Evolutionary conservation across 2,797 vertebrate species (phyloP).

Genomic region (Lophotriccus pileatus): DNA sequence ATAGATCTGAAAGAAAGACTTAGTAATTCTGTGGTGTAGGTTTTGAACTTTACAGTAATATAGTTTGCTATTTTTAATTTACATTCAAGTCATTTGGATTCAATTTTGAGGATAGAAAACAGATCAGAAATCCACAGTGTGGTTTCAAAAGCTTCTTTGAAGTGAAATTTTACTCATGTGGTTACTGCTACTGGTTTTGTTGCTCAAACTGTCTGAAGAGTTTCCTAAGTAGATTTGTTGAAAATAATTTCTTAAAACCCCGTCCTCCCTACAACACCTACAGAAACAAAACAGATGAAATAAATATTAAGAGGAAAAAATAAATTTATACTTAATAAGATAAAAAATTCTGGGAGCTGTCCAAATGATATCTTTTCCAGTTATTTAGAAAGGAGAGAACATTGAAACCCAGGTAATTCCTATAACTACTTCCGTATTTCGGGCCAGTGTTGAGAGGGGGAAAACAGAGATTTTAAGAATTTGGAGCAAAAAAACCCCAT

Average conservation of each 20-base stretch:
- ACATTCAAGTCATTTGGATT: not conserved
- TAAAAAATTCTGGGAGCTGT: not conserved
- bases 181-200: not conserved
- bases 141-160: not conserved
- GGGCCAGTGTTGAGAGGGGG: not conserved
- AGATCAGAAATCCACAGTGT: not conserved
- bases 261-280: not conserved
- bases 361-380: not conserved
- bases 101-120: not conserved
- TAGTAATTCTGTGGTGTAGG: not conserved
- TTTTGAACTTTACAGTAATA: not conserved
- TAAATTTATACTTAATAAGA: not conserved
- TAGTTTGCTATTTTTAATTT: not conserved
- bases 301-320: not conserved
- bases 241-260: not conserved
- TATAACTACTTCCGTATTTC: not conserved
- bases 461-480: not conserved
- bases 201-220: not conserved
- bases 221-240: not conserved
- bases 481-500: rapidly evolving
- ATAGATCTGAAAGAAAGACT: not conserved
- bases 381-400: not conserved
- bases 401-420: not conserved
- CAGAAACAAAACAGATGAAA: not conserved
- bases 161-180: not conserved